Conservation (phyloP, 92 coral and sea anemone genomes). For the Epizoanthus scotinus region DNA sequence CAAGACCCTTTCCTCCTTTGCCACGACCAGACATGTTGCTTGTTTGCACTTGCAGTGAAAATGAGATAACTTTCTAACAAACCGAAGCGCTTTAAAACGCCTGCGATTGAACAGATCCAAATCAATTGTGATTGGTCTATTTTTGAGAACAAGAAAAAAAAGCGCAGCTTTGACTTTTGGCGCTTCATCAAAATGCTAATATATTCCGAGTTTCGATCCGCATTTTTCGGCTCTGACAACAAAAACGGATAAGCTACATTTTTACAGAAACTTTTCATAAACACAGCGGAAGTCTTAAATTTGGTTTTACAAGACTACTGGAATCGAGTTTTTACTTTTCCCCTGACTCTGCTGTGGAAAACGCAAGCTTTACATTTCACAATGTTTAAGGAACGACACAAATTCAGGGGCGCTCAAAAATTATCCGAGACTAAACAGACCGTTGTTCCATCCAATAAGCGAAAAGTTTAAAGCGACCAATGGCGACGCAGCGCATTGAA, state of each 20-base stretch:
- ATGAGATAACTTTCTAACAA: slow-evolving; percentile 24
- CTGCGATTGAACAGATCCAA: slow-evolving; percentile 16
- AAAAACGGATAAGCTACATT: not conserved
- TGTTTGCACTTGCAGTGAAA: slow-evolving; percentile 22
- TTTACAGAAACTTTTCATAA: slow-evolving; percentile 10
- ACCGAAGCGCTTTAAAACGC: slow-evolving; percentile 26
- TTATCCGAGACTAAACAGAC: slow-evolving; percentile 2
- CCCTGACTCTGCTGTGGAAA: slow-evolving; percentile 20
- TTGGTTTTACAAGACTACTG: slow-evolving; percentile 20
- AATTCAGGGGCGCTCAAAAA: slow-evolving; percentile 8
- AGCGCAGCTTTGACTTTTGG: slow-evolving; percentile 4
- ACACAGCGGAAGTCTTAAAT: slow-evolving; percentile 5
- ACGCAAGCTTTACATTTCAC: slow-evolving; percentile 16
- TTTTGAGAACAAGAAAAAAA: not conserved
- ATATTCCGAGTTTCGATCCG: slow-evolving; percentile 32
- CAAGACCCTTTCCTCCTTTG: slow-evolving; percentile 3
- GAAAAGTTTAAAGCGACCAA: slow-evolving; percentile 5
- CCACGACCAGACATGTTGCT: slow-evolving; percentile 28
- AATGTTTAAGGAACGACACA: no score
- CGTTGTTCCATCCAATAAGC: slow-evolving; percentile 3
- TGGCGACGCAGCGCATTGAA: slow-evolving; percentile 12
- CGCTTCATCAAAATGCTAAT: slow-evolving; percentile 35
- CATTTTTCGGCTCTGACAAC: slow-evolving; percentile 21
- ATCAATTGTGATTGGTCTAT: slow-evolving; percentile 22
- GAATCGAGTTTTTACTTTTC: slow-evolving; percentile 14